phyloP scores from a whole-genome alignment of 2,113 vertebrate genomes.

The Dendropsophus ebraccatus region DNA sequence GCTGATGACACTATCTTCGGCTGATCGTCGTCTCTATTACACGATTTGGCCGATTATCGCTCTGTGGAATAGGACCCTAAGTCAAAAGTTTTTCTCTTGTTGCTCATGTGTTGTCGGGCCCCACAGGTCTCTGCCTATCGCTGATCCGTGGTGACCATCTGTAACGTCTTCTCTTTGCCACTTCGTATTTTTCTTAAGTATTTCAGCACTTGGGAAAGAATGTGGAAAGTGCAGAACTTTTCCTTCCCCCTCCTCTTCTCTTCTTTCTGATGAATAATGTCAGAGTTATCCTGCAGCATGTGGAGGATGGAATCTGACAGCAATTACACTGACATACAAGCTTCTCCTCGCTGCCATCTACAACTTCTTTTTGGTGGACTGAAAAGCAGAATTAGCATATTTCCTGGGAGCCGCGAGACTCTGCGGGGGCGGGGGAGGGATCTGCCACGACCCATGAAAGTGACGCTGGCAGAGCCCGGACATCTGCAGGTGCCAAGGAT shows the following conservation, averaged over 20 bases:
- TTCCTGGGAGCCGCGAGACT: not conserved
- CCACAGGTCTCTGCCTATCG: too few species aligned
- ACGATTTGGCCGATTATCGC: too few species aligned
- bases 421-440: not conserved
- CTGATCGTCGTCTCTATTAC: too few species aligned
- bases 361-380: not conserved
- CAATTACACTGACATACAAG: slow-evolving; percentile 28
- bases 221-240: not conserved
- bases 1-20: too few species aligned
- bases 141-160: too few species aligned
- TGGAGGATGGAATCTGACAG: slow-evolving; percentile 24
- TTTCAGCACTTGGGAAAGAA: slow-evolving; percentile 1
- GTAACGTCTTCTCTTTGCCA: not conserved
- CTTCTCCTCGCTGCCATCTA: not conserved
- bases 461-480: not conserved
- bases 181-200: not conserved
- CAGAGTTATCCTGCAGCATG: not conserved
- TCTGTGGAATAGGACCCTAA: too few species aligned
- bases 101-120: too few species aligned
- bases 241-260: not conserved
- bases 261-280: not conserved
- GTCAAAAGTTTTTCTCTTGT: too few species aligned
- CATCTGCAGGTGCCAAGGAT: not conserved
- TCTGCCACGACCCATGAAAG: not conserved
- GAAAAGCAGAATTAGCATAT: not conserved